These are phyloP conservation scores for Eurypyga helias DNA, from an alignment of 2,113 vertebrate genomes.

Conservation along the genomic window DNA sequence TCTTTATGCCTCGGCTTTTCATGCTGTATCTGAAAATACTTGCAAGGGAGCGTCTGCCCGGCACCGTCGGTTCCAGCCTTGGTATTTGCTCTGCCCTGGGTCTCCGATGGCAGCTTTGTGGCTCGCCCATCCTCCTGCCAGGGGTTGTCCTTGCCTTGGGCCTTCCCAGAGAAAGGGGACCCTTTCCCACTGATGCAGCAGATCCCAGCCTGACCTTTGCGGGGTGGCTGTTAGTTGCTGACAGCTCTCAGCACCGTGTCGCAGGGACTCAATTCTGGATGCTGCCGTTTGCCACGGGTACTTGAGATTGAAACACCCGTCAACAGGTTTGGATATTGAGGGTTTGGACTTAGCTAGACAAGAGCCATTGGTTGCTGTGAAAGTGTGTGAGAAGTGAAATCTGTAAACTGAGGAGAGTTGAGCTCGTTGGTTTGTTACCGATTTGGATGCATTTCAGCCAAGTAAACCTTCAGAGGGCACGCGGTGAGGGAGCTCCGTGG, in stretches of 20 bases:
- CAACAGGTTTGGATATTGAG: neutral
- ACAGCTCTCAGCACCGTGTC: rapidly evolving
- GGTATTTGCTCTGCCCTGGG: neutral
- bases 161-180: neutral
- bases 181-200: rapidly evolving
- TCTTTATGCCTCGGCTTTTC: neutral
- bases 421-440: neutral
- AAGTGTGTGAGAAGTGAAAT: neutral
- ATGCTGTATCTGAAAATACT: neutral
- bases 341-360: neutral
- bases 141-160: neutral
- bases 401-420: neutral
- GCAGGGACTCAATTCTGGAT: neutral
- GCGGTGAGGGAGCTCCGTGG: neutral
- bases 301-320: neutral
- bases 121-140: neutral
- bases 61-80: rapidly evolving
- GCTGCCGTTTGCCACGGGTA: neutral
- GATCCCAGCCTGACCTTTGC: rapidly evolving
- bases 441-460: neutral
- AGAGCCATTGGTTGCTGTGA: neutral
- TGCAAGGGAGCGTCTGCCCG: neutral
- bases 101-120: neutral
- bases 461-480: neutral
- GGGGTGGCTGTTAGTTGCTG: neutral